These are phyloP conservation scores for Botrylloides violaceus DNA, from an alignment of 23 tunicate genomes.

Conservation along the genomic window DNA sequence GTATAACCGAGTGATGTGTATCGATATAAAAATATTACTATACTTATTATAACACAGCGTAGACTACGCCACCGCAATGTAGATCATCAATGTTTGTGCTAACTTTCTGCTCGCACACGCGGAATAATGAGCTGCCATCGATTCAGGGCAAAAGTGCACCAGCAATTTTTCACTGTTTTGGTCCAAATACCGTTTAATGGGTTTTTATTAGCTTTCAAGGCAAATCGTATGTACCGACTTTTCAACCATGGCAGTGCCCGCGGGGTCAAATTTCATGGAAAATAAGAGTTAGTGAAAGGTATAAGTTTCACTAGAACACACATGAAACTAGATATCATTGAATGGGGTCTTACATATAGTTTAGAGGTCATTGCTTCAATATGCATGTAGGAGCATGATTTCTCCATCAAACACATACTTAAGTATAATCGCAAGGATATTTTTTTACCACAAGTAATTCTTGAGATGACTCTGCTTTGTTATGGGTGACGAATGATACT, in stretches of 20 bases:
- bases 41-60: too few relatives aligned
- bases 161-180: conserved; percentile 7
- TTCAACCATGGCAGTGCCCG: conserved; percentile 14
- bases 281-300: not conserved
- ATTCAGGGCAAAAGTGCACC: conserved; percentile 20
- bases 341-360: not conserved
- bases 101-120: conserved; percentile 28
- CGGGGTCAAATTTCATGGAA: conserved; percentile 12
- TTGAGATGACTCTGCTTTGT: not conserved
- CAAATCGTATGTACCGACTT: conserved; percentile 14
- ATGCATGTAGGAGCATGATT: not conserved
- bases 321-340: not conserved
- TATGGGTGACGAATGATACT: not conserved
- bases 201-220: conserved; percentile 23
- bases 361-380: not conserved
- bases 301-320: not conserved
- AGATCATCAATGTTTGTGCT: conserved; percentile 24
- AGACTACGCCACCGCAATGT: too few relatives aligned
- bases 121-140: conserved; percentile 17
- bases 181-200: conserved; percentile 26
- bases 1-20: too few relatives aligned
- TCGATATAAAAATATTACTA: too few relatives aligned
- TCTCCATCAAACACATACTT: not conserved
- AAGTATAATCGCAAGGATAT: not conserved
- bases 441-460: not conserved